Base-by-base conservation (phyloP, 2,888 invertebrate species). In the Drosophila paramelanica region DNA sequence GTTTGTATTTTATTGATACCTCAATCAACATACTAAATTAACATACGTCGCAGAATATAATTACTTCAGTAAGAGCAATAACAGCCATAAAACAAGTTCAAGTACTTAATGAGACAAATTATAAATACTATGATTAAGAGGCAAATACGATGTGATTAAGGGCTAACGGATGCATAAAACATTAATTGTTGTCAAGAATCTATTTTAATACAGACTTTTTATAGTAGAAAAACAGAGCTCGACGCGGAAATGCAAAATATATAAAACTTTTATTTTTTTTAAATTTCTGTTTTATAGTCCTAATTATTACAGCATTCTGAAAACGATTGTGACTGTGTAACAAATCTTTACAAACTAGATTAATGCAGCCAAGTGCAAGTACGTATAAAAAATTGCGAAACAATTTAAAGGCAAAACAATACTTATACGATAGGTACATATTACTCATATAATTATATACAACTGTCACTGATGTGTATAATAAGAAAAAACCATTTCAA, bases 401-500 rank as follows among this genome's bases (percentile, higher is more conserved):
- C 14, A 46, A 17, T 46, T 17, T 38, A 14, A 6, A 55, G 20
- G 8, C 5, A 36, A 36, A 36, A 36, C 36, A 2, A n/a, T 20
- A 14, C n/a, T n/a, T 14, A 33, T 14, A 41, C 23, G 23, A 23
- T 41, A 41, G 36, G 36, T 36, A 36, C 13, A 14, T 14, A 55
- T 57, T 38, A 49, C 17, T 39, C 38, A 57, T 20, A 45, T 53
- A 38, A 60, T 69, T 62, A 52, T 39, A 23, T 49, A 57, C 42
- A 52, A 13, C 11, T 38, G 14, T 31, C 57, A 58, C 31, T 38
- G 43, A 58, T 60, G 56, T 72, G 52, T 57, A 49, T 38, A 51
- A 51, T 53, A 23, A 23, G 39, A 60, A 13, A 66, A 67, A 60
- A 39, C 49, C 62, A 60, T 73, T 73, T 77, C 67, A 81, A 69